Evolutionary conservation across 2,888 invertebrate species (phyloP).

Genomic region (Danaus chrysippus): DNA sequence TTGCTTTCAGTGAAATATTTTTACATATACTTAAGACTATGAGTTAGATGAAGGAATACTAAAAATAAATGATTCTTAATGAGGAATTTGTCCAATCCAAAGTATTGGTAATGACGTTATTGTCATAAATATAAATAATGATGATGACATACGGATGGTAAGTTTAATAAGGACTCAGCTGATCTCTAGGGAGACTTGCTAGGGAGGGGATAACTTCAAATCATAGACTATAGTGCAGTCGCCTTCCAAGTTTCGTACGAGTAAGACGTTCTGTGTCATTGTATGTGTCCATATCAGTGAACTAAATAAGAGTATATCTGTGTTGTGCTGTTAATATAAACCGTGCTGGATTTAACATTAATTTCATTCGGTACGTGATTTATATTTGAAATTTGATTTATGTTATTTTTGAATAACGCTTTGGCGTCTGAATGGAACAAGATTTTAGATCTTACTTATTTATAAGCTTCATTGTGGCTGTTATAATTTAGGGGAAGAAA

Average conservation of each 20-base stretch:
- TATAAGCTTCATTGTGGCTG: conserved; percentile 35
- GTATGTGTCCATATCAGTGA: conserved; percentile 32
- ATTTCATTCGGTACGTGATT: not conserved
- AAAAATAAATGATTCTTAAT: too few relatives aligned
- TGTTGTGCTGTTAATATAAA: conserved; percentile 29
- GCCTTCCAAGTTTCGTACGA: conserved; percentile 52
- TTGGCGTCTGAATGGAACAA: too few relatives aligned
- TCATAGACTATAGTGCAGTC: conserved; percentile 40
- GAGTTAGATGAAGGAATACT: too few relatives aligned
- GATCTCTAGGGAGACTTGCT: conserved; percentile 42
- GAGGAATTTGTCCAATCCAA: not conserved
- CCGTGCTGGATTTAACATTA: conserved; percentile 19
- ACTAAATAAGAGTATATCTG: conserved; percentile 27
- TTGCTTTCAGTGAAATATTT: too few relatives aligned
- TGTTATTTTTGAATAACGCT: not conserved
- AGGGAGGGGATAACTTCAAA: conserved; percentile 38
- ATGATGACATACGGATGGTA: conserved; percentile 12
- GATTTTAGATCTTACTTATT: not conserved
- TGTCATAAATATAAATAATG: conserved; percentile 34
- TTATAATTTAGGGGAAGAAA: conserved; percentile 53
- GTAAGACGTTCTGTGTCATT: conserved; percentile 39
- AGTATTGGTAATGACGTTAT: not conserved
- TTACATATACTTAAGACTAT: too few relatives aligned
- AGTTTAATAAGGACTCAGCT: conserved; percentile 43
- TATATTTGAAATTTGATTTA: not conserved